Evolutionary conservation across 1,140 invertebrate genomes (phyloP).

Genomic region (Scylla paramamosain): DNA sequence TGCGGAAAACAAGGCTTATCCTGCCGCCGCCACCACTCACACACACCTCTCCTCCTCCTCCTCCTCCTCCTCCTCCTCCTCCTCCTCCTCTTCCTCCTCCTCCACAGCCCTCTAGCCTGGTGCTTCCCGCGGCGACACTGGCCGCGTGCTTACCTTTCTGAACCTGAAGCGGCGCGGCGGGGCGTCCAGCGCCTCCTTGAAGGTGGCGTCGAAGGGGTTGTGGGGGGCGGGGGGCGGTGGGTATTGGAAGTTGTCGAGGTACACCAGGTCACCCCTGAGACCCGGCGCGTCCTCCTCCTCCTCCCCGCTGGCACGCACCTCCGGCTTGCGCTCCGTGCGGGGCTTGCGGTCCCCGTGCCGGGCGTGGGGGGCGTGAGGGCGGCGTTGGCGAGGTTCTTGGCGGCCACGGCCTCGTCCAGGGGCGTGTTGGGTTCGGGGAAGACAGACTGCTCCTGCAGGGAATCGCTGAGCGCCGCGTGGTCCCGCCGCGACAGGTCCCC

Average conservation of each 20-base stretch:
- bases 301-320: slow-evolving; percentile 36
- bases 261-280: neutral
- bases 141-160: slow-evolving; percentile 48
- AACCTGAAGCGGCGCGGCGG: slow-evolving; percentile 16
- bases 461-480: slow-evolving; percentile 14
- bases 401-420: neutral
- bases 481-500: slow-evolving; percentile 47
- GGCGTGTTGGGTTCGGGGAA: slow-evolving; percentile 35
- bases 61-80: neutral
- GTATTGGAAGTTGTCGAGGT: slow-evolving; percentile 63
- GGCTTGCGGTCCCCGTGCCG: neutral
- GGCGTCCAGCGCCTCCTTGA: slow-evolving; percentile 8
- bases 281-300: neutral
- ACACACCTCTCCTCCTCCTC: neutral
- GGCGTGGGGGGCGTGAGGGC: neutral
- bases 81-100: neutral
- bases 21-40: neutral
- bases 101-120: neutral
- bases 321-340: neutral
- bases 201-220: slow-evolving; percentile 67
- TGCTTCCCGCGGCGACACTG: neutral
- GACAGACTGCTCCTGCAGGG: slow-evolving; percentile 41
- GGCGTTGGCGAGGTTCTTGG: neutral
- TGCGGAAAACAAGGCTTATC: too few relatives aligned
- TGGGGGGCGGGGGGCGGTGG: neutral